Base-by-base conservation (phyloP, 2,888 invertebrate species). In the Leptura quadrifasciata region DNA sequence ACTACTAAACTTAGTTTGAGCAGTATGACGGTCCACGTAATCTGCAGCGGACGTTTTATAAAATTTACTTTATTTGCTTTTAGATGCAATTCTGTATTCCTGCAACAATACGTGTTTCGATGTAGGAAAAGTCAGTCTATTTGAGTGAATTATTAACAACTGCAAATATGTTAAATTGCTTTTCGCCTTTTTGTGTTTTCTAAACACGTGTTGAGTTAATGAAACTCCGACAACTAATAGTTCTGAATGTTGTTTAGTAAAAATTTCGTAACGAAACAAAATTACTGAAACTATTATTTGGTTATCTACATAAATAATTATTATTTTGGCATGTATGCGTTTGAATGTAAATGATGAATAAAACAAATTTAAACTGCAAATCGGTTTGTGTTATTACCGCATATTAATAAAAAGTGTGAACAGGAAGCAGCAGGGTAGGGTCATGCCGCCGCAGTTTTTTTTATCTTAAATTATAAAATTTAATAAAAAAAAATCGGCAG, bases 131-230 rank as follows among this genome's bases (percentile, higher is more conserved):
- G 70, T 70, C 47, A 20, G 65, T 68, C 61, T 55, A 12, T 55
- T 61, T 61, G 58, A 73, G 55, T 68, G 65, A 72, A 73, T 75
- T 72, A 75, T 75, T 55, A 70, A 52, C 65, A 20, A 52, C 52
- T 47, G 65, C 65, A 52, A 52, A 71, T 70, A 52, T 60, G 69
- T 35, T 57, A 69, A 69, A 69, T 69, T 69, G 58, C 39, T 60
- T 58, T 60, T 39, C 60, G 15, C 10, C 39, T 47, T 58, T 57
- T 70, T 35, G n/a, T 47, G 47, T 70, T 58, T 60, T 60, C 39
- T 18, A 70, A 70, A 69, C 69, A 58, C 58, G 69, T 58, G 35
- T 54, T 12, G 39, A 31, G 58, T 35, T 69, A 69, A 58, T 69
- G 69, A 69, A 69, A 58, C 69, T 69, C 15, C 20, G 57, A 57